phyloP scores from a whole-genome alignment of 2,113 vertebrate species.

The Chroicocephalus ridibundus region DNA sequence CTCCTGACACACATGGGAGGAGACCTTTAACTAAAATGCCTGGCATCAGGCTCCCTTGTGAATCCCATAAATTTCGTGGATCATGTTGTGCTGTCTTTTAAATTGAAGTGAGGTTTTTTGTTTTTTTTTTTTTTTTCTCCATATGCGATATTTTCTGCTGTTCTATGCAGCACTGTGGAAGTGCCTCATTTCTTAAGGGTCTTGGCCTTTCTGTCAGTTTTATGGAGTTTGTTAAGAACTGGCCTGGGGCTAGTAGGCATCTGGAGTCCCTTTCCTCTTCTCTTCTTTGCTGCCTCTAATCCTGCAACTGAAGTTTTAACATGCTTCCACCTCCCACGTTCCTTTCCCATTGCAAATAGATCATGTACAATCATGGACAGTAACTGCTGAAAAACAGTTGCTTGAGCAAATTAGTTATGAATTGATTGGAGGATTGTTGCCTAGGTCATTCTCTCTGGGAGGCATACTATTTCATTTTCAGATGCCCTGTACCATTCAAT shows the following conservation, averaged over 20 bases:
- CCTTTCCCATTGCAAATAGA: neutral
- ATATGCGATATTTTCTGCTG: neutral
- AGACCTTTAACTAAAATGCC: neutral
- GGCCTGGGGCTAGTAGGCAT: neutral
- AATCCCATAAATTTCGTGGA: neutral
- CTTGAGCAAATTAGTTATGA: neutral
- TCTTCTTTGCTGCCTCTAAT: neutral
- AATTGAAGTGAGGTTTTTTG: neutral
- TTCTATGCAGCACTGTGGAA: neutral
- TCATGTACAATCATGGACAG: neutral
- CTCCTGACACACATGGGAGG: neutral
- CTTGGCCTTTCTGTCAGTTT: neutral
- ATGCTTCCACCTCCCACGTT: neutral
- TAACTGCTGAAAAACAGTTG: neutral
- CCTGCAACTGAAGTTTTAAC: neutral
- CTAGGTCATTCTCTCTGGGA: neutral
- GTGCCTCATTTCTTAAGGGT: neutral
- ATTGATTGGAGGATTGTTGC: neutral
- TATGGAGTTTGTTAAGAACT: neutral
- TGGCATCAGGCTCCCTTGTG: neutral
- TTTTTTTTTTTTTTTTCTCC: neutral
- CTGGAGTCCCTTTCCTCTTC: neutral
- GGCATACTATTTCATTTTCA: neutral
- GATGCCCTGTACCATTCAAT: neutral
- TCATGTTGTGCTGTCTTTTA: neutral